Conservation (phyloP, 2,113 vertebrate species). For the Australoheros scitulus region DNA sequence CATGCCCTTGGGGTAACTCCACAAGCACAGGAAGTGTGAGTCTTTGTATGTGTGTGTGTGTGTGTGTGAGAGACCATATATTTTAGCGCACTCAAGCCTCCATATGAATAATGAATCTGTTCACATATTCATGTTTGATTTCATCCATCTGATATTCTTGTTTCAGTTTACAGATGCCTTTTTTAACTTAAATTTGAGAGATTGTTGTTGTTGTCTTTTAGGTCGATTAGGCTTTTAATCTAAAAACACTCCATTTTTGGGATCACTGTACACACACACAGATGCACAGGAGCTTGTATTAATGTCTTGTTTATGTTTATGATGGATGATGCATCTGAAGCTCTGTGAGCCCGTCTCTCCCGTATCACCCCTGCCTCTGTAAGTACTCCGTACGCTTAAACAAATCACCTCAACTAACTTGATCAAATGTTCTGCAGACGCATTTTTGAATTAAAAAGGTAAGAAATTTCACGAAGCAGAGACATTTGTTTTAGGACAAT, state of each 20-base stretch:
- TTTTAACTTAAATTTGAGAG: not conserved
- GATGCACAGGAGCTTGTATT: constrained; percentile 44
- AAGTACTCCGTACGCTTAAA: constrained; percentile 66
- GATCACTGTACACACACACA: not conserved
- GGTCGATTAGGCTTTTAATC: constrained; percentile 39
- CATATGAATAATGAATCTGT: constrained; percentile 38
- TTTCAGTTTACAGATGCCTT: not conserved
- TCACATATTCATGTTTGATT: constrained; percentile 40
- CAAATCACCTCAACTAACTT: constrained; percentile 73
- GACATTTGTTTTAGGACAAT: constrained; percentile 75
- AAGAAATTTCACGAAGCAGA: constrained; percentile 74
- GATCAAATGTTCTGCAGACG: constrained; percentile 67
- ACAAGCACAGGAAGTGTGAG: constrained; percentile 55
- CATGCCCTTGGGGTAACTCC: constrained; percentile 74
- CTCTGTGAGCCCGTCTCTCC: constrained; percentile 51
- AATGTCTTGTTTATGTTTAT: constrained; percentile 78
- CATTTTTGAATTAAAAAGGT: constrained; percentile 78
- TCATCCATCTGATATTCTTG: constrained; percentile 8
- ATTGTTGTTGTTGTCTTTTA: constrained; percentile 42
- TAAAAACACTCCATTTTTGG: constrained; percentile 36
- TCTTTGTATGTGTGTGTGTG: constrained; percentile 27
- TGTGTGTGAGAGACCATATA: constrained; percentile 25
- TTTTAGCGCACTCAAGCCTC: constrained; percentile 15
- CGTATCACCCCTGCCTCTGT: constrained; percentile 51
- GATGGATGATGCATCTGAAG: constrained; percentile 72